These are phyloP conservation scores for Cryptomyrus ogoouensis DNA, from an alignment of 2,113 vertebrate species.

Conservation along the genomic window DNA sequence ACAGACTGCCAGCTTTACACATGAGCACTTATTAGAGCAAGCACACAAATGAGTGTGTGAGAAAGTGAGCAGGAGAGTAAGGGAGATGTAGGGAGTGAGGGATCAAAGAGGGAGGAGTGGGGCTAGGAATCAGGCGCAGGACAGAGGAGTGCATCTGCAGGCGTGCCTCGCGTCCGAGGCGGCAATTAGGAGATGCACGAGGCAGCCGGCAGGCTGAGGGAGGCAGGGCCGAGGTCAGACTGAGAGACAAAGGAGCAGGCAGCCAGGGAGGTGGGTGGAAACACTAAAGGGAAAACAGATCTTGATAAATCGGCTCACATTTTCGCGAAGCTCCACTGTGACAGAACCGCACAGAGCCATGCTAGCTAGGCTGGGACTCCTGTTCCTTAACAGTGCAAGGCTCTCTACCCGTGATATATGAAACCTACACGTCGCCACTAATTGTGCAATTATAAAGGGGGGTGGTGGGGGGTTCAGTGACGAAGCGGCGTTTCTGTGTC, in stretches of 20 bases:
- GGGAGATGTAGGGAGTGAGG: constrained; percentile 40
- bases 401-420: constrained; percentile 85
- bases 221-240: constrained; percentile 81
- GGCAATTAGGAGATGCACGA: constrained; percentile 90
- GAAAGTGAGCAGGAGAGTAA: constrained; percentile 37
- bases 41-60: constrained; percentile 78
- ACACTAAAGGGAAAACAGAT: constrained; percentile 70
- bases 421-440: constrained; percentile 87
- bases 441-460: constrained; percentile 96
- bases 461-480: constrained; percentile 33
- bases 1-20: constrained; percentile 68
- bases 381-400: constrained; percentile 38
- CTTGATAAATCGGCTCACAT: constrained; percentile 90
- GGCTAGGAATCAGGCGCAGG: constrained; percentile 32
- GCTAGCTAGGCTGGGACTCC: constrained; percentile 47
- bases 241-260: constrained; percentile 76
- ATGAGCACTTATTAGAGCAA: constrained; percentile 76
- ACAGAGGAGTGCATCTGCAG: constrained; percentile 22
- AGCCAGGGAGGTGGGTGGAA: constrained; percentile 75
- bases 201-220: constrained; percentile 82
- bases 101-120: constrained; percentile 29
- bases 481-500: constrained; percentile 75
- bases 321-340: constrained; percentile 92
- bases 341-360: constrained; percentile 53
- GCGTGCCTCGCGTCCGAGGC: constrained; percentile 45